phyloP scores from a whole-genome alignment of 2,888 invertebrate species.

The Endomychus coccineus region DNA sequence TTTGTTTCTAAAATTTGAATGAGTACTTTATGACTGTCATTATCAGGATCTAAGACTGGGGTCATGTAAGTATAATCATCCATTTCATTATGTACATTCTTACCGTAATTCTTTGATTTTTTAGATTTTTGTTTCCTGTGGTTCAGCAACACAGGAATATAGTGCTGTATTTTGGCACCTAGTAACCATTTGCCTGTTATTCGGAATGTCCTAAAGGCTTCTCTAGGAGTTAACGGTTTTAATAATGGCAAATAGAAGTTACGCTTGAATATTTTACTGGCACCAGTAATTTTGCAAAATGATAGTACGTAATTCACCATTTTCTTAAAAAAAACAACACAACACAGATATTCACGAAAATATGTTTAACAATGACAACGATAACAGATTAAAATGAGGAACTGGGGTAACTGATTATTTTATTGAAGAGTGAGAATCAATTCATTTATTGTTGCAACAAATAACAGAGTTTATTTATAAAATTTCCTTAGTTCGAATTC shows the following conservation, averaged over 20 bases:
- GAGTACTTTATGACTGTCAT: conserved; percentile 57
- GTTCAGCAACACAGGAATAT: conserved; percentile 66
- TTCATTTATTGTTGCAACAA: too few relatives aligned
- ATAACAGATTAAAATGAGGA: too few relatives aligned
- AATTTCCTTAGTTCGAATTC: too few relatives aligned
- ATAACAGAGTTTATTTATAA: too few relatives aligned
- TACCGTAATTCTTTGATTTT: conserved; percentile 49
- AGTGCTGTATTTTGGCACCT: conserved; percentile 69
- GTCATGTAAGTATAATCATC: conserved; percentile 69
- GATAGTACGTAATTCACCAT: conserved; percentile 43
- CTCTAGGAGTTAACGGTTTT: conserved; percentile 74
- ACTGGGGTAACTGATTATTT: too few relatives aligned
- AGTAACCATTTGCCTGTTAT: conserved; percentile 71
- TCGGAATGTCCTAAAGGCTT: conserved; percentile 71
- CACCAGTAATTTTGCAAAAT: conserved; percentile 77
- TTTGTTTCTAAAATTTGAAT: conserved; percentile 54
- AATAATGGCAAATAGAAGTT: conserved; percentile 77
- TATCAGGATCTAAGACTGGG: conserved; percentile 61
- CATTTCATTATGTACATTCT: conserved; percentile 58
- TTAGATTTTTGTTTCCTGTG: conserved; percentile 40
- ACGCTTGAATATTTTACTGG: conserved; percentile 70
- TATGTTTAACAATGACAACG: too few relatives aligned
- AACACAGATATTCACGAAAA: too few relatives aligned
- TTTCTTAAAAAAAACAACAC: too few relatives aligned
- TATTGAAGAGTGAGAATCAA: too few relatives aligned